Conservation (phyloP, 2,888 invertebrate genomes). For the Nipponacmea schrenckii region DNA sequence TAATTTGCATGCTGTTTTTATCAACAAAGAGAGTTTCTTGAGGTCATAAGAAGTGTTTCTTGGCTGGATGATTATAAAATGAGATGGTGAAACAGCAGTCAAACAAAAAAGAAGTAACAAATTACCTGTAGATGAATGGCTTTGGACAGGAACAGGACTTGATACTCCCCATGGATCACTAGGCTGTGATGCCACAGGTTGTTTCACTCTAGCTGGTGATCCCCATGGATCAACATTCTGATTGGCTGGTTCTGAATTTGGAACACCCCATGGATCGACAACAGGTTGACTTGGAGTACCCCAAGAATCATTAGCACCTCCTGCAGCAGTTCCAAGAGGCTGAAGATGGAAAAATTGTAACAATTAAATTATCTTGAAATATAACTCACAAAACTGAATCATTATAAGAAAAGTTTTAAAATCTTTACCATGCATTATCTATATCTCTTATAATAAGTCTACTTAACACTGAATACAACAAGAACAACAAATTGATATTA, state of each 20-base stretch:
- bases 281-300: constrained; percentile 37
- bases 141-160: constrained; percentile 36
- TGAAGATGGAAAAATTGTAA: not conserved
- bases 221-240: constrained; percentile 23
- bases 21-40: too few species aligned
- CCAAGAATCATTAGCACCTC: constrained; percentile 40
- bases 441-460: too few species aligned
- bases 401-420: not conserved
- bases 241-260: constrained; percentile 6
- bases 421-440: too few species aligned
- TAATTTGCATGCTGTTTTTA: too few species aligned
- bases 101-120: too few species aligned
- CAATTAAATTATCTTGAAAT: not conserved
- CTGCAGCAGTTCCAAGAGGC: constrained; percentile 1
- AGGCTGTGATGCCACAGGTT: constrained; percentile 21
- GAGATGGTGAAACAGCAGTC: too few species aligned
- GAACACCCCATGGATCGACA: constrained; percentile 12
- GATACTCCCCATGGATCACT: constrained; percentile 64
- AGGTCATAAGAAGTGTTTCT: too few species aligned
- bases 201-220: constrained; percentile 25
- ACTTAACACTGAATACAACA: too few species aligned
- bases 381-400: constrained; percentile 8
- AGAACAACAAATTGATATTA: too few species aligned
- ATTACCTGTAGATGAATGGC: constrained; percentile 39
- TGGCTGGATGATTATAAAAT: too few species aligned